Conservation (phyloP, 2,888 invertebrate genomes). For the Platycheirus rosarum region DNA sequence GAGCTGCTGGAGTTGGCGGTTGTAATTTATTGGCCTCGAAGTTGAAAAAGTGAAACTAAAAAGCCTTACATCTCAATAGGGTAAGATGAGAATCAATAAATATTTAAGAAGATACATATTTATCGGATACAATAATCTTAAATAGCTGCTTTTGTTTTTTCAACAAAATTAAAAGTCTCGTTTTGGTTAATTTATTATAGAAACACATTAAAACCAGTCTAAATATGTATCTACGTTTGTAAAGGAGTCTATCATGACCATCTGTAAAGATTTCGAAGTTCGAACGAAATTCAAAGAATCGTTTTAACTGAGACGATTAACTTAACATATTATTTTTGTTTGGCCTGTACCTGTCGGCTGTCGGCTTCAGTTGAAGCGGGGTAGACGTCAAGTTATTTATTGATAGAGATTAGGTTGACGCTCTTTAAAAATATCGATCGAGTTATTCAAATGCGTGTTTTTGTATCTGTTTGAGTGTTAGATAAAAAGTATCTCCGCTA, state of each 20-base stretch:
- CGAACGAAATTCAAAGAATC: slow-evolving; percentile 2
- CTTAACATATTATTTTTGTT: slow-evolving; percentile 18
- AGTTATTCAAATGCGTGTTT: slow-evolving; percentile 1
- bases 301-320: slow-evolving; percentile 39
- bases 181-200: slow-evolving; percentile 35
- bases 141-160: slow-evolving; percentile 45
- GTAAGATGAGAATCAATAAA: slow-evolving; percentile 43
- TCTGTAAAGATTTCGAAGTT: slow-evolving; percentile 5
- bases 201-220: slow-evolving; percentile 41
- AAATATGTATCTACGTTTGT: neutral
- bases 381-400: slow-evolving; percentile 10
- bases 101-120: slow-evolving; percentile 21
- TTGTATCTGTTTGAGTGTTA: neutral
- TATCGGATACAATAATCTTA: slow-evolving; percentile 45
- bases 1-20: slow-evolving; percentile 6
- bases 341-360: no score
- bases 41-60: slow-evolving; percentile 35
- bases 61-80: slow-evolving; percentile 44
- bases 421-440: neutral
- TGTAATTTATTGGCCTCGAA: slow-evolving; percentile 35
- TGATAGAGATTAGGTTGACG: neutral
- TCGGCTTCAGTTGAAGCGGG: no score
- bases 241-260: slow-evolving; percentile 9
- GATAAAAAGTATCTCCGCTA: neutral
- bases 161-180: slow-evolving; percentile 50